Conservation (phyloP, 1,140 invertebrate genomes). For the Mamestra configurata region DNA sequence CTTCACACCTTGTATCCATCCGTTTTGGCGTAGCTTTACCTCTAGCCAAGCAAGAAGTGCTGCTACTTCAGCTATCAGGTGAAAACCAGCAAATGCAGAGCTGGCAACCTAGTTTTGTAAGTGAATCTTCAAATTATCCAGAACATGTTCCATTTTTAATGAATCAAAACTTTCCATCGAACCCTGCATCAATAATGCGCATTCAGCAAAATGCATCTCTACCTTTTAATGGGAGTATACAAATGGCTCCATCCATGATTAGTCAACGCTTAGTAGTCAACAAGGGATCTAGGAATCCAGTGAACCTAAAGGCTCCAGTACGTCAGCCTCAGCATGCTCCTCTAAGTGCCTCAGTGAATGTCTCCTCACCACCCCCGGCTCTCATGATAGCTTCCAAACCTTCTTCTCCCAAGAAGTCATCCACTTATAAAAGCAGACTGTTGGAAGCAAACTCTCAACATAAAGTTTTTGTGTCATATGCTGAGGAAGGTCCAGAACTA, state of each 20-base stretch:
- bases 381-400: conserved; percentile 63
- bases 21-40: conserved; percentile 73
- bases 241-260: conserved; percentile 64
- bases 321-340: conserved; percentile 75
- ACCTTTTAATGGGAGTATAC: conserved; percentile 73
- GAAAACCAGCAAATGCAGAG: conserved; percentile 70
- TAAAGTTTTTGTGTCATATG: conserved; percentile 91
- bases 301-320: conserved; percentile 74
- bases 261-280: conserved; percentile 75
- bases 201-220: conserved; percentile 75
- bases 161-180: conserved; percentile 81
- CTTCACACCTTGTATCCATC: conserved; percentile 78
- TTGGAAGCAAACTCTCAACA: conserved; percentile 89
- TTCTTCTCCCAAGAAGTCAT: conserved; percentile 81
- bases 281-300: conserved; percentile 74
- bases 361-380: conserved; percentile 55
- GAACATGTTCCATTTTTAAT: conserved; percentile 83
- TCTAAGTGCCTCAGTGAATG: conserved; percentile 38
- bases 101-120: conserved; percentile 70
- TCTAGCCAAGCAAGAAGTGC: conserved; percentile 74
- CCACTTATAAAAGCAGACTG: conserved; percentile 89
- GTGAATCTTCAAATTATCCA: conserved; percentile 68
- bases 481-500: conserved; percentile 92
- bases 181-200: conserved; percentile 82
- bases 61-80: conserved; percentile 68